Percentiles rank a stretch among this genome's conserved stretches.
phyloP scores from a whole-genome alignment of 2,113 vertebrate genomes.

The Romanogobio albipinnatus region DNA sequence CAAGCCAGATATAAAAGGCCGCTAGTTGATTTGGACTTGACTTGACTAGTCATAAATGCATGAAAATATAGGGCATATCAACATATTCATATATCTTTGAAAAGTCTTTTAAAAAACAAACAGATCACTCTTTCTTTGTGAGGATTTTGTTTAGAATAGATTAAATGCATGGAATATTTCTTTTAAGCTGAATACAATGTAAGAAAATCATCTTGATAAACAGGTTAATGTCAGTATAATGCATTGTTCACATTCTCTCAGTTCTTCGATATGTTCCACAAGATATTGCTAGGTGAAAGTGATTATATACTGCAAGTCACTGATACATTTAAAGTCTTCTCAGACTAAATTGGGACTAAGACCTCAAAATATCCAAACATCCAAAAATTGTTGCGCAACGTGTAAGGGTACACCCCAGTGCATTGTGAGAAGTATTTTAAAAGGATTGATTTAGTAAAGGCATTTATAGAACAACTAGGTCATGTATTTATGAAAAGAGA shows the following conservation, averaged over 20 bases:
- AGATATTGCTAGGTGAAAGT: neutral
- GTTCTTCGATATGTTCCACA: neutral
- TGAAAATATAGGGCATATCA: neutral
- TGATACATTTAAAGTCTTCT: neutral
- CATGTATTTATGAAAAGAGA: neutral
- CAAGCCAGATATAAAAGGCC: constrained; percentile 4
- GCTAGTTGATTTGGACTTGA: neutral
- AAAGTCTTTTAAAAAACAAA: neutral
- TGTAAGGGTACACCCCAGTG: neutral
- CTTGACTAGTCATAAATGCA: neutral
- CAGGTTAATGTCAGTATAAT: neutral
- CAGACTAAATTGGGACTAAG: neutral
- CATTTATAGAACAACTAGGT: neutral
- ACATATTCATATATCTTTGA: neutral
- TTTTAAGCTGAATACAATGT: neutral
- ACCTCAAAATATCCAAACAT: neutral
- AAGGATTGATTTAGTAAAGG: neutral
- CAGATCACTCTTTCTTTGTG: neutral
- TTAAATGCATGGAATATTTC: neutral
- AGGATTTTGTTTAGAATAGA: neutral
- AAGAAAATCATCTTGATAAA: neutral
- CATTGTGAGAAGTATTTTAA: neutral
- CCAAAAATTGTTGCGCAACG: neutral
- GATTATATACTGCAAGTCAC: neutral
- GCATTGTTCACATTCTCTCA: neutral